Percentiles rank a stretch among this genome's conserved stretches.
phyloP scores from a whole-genome alignment of 2,797 vertebrate species.

The Myiotriccus ornatus region DNA sequence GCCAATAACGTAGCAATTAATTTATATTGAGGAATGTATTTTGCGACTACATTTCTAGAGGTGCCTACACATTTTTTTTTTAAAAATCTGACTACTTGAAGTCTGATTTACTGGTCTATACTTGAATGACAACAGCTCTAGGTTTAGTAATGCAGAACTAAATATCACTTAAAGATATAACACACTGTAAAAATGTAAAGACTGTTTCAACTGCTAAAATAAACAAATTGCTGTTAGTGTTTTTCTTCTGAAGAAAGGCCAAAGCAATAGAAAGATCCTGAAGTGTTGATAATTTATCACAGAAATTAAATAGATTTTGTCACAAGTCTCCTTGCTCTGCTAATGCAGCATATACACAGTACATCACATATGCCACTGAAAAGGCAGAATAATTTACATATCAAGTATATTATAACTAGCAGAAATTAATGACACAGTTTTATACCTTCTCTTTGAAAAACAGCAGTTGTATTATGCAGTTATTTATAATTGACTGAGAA shows the following conservation, averaged over 20 bases:
- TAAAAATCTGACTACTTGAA: background rate
- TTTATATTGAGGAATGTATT: background rate
- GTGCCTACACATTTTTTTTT: background rate
- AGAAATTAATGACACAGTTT: constrained; percentile 13
- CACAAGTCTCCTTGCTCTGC: background rate
- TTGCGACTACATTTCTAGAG: background rate
- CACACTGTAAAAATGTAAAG: background rate
- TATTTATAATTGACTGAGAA: background rate
- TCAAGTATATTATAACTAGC: background rate
- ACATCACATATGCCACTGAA: background rate
- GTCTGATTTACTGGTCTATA: background rate
- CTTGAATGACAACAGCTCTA: background rate
- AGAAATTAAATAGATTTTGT: constrained; percentile 21
- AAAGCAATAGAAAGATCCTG: constrained; percentile 31
- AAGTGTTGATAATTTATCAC: constrained; percentile 13
- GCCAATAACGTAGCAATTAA: background rate
- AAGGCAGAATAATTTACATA: constrained; percentile 6
- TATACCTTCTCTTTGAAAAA: background rate
- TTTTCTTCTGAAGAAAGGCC: constrained; percentile 8
- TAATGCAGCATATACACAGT: background rate
- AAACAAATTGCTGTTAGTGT: background rate
- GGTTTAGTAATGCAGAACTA: background rate
- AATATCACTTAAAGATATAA: background rate
- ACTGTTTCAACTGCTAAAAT: constrained; percentile 5
- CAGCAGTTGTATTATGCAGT: background rate